Base-by-base conservation (phyloP, 2,113 vertebrate genomes). In the Cnemophilus loriae region DNA sequence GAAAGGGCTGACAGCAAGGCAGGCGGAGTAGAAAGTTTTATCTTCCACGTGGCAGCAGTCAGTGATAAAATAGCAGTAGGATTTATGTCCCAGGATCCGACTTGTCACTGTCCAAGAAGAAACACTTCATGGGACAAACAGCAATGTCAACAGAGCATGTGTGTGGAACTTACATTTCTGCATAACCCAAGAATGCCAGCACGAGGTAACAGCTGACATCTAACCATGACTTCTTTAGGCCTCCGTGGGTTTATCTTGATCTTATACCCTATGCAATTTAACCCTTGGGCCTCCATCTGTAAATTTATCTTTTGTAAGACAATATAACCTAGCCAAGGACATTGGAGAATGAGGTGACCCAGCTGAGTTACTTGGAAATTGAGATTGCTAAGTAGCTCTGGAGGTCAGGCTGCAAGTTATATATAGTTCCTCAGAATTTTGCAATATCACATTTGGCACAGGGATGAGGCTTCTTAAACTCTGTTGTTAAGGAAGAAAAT, bases 171-270 rank as follows among this genome's bases (percentile, higher is more conserved):
- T 44, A 16, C 7, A 6, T 77, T 86, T 77, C 53, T 84, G 64
- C 70, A 24, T 47, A 39, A 64, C 16, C 35, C 35, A 75, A 52
- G 64, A 77, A 55, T 63, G 30, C 56, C 39, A 67, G 80, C 5
- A 3, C 0, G 0, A 73, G 20, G 61, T 79, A 33, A 67, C 0
- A 7, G 55, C 22, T 82, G 61, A 61, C 46, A 89, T 32, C 32
- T 44, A 59, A 53, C 49, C 10, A 9, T 0, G 3, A 28, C 9
- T 82, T 90, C 52, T 79, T 67, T 28, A 86, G 74, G 37, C 18
- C 26, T 85, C 32, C 10, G 2, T 10, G 44, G 21, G 10, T 81
- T 77, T 69, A 35, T 39, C 21, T 55, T 49, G 35, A 16, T 41
- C n/a, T 79, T 46, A 39, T 9, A 56, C 5, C 33, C 35, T n/a